A percentile compares a stretch with the other conserved stretches of the same genome.
These are phyloP conservation scores for Battus philenor DNA, from an alignment of 1,140 invertebrate genomes.

Conservation along the genomic window DNA sequence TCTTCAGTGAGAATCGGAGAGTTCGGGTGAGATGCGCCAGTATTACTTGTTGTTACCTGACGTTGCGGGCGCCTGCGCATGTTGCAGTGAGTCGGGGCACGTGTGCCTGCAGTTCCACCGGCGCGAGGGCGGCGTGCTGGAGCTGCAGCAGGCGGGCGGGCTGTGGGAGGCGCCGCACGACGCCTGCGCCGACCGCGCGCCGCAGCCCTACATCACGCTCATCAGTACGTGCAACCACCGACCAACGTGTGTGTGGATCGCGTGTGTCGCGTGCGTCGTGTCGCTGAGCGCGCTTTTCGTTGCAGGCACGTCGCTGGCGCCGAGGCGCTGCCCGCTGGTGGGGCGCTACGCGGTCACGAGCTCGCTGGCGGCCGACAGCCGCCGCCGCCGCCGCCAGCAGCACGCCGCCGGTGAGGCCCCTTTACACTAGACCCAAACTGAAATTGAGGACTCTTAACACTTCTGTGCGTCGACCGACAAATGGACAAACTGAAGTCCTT, in stretches of 20 bases:
- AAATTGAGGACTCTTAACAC: no score
- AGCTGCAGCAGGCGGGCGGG: slow-evolving; percentile 80
- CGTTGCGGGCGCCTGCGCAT: no score
- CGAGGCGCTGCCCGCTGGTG: slow-evolving; percentile 81
- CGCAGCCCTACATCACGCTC: slow-evolving; percentile 82
- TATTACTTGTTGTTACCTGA: no score
- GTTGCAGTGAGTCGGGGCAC: slow-evolving; percentile 87
- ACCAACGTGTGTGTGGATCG: no score
- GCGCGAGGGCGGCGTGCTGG: slow-evolving; percentile 87
- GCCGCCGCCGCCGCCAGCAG: slow-evolving; percentile 57
- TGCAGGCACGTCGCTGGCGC: slow-evolving; percentile 80
- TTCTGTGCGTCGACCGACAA: no score
- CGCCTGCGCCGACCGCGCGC: slow-evolving; percentile 72
- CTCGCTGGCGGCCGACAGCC: slow-evolving; percentile 68
- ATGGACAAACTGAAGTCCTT: no score
- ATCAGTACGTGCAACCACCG: slow-evolving; percentile 86
- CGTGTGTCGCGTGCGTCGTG: no score
- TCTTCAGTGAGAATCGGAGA: no score
- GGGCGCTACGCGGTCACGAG: slow-evolving; percentile 82
- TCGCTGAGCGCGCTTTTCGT: no score
- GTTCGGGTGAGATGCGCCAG: no score
- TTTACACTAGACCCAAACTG: no score
- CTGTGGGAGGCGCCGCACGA: slow-evolving; percentile 77
- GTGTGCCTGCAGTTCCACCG: slow-evolving; percentile 90
- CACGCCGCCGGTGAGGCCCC: slow-evolving; percentile 25